phyloP scores from a whole-genome alignment of 2,888 invertebrate species.

The Andrena chrysosceles region DNA sequence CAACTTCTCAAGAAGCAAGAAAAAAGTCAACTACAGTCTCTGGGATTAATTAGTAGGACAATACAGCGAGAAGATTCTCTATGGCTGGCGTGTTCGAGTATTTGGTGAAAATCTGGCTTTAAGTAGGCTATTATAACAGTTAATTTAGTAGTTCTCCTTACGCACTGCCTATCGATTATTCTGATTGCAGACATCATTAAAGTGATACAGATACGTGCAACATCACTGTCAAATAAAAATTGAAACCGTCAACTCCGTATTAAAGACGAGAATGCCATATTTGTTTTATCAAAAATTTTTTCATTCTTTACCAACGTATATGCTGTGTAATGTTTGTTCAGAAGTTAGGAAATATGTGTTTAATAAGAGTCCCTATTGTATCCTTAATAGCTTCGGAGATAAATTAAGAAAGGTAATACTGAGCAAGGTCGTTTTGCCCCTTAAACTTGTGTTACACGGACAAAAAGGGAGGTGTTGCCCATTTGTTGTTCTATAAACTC shows the following conservation, averaged over 20 bases:
- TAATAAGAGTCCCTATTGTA: too few relatives aligned
- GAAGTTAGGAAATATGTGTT: too few relatives aligned
- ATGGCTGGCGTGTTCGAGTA: constrained; percentile 5
- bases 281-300: too few relatives aligned
- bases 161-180: not conserved
- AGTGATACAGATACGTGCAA: not conserved
- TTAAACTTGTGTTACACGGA: too few relatives aligned
- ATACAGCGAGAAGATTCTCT: constrained; percentile 1
- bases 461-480: too few relatives aligned
- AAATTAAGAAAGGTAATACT: too few relatives aligned
- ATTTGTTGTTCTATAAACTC: too few relatives aligned
- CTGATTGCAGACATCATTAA: not conserved
- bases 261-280: not conserved
- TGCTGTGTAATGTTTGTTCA: too few relatives aligned
- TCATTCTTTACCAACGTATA: too few relatives aligned
- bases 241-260: not conserved
- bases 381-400: too few relatives aligned
- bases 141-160: not conserved
- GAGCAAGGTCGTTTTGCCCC: too few relatives aligned
- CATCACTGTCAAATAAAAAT: not conserved
- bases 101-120: not conserved
- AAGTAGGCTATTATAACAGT: not conserved
- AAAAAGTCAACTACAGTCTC: constrained; percentile 48
- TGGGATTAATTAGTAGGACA: constrained; percentile 44
- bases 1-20: constrained; percentile 43